Percentiles rank a stretch among this genome's conserved stretches.
These are phyloP conservation scores for Autographa gamma DNA, from an alignment of 2,888 invertebrate genomes.

Conservation along the genomic window DNA sequence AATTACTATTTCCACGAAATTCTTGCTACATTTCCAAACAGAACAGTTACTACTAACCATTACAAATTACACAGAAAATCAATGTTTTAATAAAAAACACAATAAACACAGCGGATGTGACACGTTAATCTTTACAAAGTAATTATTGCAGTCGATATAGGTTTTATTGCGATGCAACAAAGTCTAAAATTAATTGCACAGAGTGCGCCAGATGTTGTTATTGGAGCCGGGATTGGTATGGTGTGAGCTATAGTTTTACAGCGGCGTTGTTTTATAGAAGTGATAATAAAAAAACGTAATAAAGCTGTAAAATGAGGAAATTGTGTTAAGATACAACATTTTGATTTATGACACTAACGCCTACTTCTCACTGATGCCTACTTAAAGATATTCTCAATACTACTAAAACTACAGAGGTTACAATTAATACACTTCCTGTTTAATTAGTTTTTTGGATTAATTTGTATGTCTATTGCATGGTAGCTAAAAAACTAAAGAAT, in stretches of 20 bases:
- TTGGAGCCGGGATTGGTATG: constrained; percentile 46
- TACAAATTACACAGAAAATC: constrained; percentile 68
- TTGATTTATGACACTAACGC: too few species aligned
- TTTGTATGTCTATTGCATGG: too few species aligned
- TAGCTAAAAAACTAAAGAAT: too few species aligned
- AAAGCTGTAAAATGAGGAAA: too few species aligned
- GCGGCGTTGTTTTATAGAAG: constrained; percentile 21
- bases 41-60: constrained; percentile 29
- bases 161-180: constrained; percentile 73
- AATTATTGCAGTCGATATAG: constrained; percentile 54
- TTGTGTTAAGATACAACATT: too few species aligned
- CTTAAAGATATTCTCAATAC: too few species aligned
- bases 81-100: constrained; percentile 81
- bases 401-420: too few species aligned
- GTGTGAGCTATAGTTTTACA: constrained; percentile 46
- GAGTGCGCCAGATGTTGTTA: constrained; percentile 49
- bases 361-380: too few species aligned
- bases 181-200: constrained; percentile 72
- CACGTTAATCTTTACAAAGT: constrained; percentile 68
- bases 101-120: constrained; percentile 72
- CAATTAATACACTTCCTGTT: too few species aligned
- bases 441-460: too few species aligned
- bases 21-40: constrained; percentile 28
- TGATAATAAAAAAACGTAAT: too few species aligned
- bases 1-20: not conserved